Evolutionary conservation across 2,888 invertebrate species (phyloP).

Genomic region (Zelleria hepariella): DNA sequence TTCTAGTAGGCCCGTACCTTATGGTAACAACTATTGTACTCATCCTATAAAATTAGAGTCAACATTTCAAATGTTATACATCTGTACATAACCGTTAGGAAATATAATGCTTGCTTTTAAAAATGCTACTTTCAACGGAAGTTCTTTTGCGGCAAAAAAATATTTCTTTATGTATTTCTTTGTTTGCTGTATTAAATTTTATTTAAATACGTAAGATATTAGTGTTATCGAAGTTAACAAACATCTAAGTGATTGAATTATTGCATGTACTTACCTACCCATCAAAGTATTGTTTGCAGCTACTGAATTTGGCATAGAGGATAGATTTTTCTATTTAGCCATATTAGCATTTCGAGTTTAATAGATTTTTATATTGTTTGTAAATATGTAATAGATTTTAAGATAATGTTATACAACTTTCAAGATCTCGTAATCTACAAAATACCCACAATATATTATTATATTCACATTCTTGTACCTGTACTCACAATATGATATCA

Average conservation of each 20-base stretch:
- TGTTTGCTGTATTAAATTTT: no score
- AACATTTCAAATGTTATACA: no score
- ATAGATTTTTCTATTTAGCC: neutral
- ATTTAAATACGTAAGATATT: no score
- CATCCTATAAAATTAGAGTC: no score
- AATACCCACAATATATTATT: neutral
- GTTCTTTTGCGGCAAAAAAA: no score
- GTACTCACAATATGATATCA: neutral
- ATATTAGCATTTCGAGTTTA: neutral
- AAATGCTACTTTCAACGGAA: no score
- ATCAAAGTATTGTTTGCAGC: neutral
- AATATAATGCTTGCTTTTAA: neutral
- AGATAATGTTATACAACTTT: conserved; percentile 20
- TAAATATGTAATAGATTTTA: conserved; percentile 27
- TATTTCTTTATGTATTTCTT: no score
- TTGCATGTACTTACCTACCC: no score
- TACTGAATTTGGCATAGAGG: neutral
- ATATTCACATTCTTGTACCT: neutral
- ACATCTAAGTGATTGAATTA: no score
- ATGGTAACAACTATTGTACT: neutral
- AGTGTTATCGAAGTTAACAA: neutral
- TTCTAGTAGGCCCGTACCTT: neutral
- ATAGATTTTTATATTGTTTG: conserved; percentile 8
- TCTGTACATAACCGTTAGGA: neutral
- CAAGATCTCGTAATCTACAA: neutral